These are phyloP conservation scores for Lycia hirtaria DNA, from an alignment of 2,888 invertebrate genomes.

Conservation along the genomic window DNA sequence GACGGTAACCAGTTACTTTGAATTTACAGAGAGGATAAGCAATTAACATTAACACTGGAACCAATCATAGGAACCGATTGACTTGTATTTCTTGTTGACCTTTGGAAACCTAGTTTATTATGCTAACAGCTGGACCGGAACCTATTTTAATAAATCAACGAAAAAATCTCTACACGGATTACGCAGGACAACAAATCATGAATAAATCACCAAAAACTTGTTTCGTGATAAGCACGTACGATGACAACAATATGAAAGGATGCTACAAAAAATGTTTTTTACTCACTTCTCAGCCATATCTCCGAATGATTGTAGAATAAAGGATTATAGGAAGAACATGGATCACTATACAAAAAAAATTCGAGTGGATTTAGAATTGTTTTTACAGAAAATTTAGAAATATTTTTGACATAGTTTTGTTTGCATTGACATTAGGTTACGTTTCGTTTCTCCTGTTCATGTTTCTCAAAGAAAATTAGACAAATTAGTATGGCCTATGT, in stretches of 20 bases:
- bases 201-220: conserved; percentile 49
- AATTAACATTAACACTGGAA: conserved; percentile 37
- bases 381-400: conserved; percentile 80
- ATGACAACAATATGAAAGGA: conserved; percentile 55
- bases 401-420: conserved; percentile 82
- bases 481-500: no score
- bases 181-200: conserved; percentile 18
- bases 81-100: conserved; percentile 6
- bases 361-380: conserved; percentile 64
- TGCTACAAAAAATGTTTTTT: conserved; percentile 41
- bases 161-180: conserved; percentile 7
- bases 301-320: conserved; percentile 53
- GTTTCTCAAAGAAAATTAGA: no score
- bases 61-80: conserved; percentile 13
- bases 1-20: conserved; percentile 37
- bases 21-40: conserved; percentile 29
- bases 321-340: conserved; percentile 67
- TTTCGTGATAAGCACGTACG: conserved; percentile 56
- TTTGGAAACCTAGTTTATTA: conserved; percentile 15
- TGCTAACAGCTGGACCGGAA: conserved; percentile 1
- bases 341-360: conserved; percentile 66
- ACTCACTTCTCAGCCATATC: conserved; percentile 81
- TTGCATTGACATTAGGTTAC: conserved; percentile 78
- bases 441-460: conserved; percentile 33
- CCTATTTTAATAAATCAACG: conserved; percentile 2